Percentiles rank a stretch among this genome's conserved stretches.
phyloP scores from a whole-genome alignment of 2,113 vertebrate genomes.

The Ptychochromis oligacanthus region DNA sequence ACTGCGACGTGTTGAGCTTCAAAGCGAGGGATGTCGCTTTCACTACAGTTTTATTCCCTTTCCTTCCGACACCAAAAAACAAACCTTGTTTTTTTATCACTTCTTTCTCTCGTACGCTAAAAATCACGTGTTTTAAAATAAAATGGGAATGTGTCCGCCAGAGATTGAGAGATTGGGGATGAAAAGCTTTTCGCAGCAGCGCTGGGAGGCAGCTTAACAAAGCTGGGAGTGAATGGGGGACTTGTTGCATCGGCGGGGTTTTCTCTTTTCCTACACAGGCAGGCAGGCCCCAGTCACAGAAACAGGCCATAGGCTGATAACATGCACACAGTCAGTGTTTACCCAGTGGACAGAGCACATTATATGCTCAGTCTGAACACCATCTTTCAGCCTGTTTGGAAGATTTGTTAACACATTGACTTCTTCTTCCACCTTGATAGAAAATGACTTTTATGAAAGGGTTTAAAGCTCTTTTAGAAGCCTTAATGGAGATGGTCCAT shows the following conservation, averaged over 20 bases:
- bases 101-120: background rate
- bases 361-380: conserved; percentile 9
- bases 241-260: conserved; percentile 85
- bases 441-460: background rate
- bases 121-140: background rate
- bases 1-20: conserved; percentile 1
- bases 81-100: conserved; percentile 9
- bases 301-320: conserved; percentile 63
- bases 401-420: background rate
- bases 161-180: conserved; percentile 5
- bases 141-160: background rate
- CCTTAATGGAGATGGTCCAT: background rate
- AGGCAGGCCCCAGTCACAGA: conserved; percentile 64
- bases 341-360: conserved; percentile 40
- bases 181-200: conserved; percentile 16
- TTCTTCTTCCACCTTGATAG: background rate
- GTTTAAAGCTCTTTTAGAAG: background rate
- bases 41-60: conserved; percentile 43
- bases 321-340: conserved; percentile 39
- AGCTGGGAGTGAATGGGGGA: conserved; percentile 89
- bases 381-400: background rate
- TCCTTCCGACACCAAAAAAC: conserved; percentile 21
- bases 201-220: conserved; percentile 81
- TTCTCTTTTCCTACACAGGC: conserved; percentile 47
- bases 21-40: conserved; percentile 45